Evolutionary conservation across 2,888 invertebrate species (phyloP), one percentile per base, ranked within the genome.

Genomic region (Acanthoscelides obtectus): DNA sequence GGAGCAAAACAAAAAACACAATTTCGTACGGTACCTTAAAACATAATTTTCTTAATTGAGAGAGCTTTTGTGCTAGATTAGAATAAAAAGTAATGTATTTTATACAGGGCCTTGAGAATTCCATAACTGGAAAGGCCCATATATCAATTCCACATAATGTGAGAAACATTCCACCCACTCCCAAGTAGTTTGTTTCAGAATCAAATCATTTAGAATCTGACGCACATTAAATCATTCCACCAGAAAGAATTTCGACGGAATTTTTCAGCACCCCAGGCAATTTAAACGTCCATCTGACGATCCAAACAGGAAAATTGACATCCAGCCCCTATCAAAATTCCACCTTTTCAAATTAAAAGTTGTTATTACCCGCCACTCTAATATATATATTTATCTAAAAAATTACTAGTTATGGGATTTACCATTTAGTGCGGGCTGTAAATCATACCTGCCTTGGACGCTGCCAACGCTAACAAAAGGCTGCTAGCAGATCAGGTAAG

Each of bases 311-410:
- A 45, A 45, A 45, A 45, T 45, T 45, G 45, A 45, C 45, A 45
- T 45, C 45, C 45, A 45, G 17, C 45, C 45, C 45, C 45, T 45
- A 45, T 45, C 45, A 45, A 45, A 45, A 45, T 45, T 45, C 45
- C 45, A 45, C 45, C 45, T 45, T 45, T 45, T 45, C 45, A 45
- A 45, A 45, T 45, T 45, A 45, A 45, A 45, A 45, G 45, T 45
- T 45, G 17, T 45, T 73, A 69, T 71, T 71, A 72, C 68, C 72
- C 70, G 71, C 73, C 66, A 70, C 71, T 70, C 66, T 77, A 80
- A 80, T 80, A 79, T 80, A 79, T 80, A 78, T 81, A 79, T 80
- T 80, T 80, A 81, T 75, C 79, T 75, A 73, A 64, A 77, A 76
- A 80, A 77, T 77, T 77, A 75, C 76, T 74, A 76, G 76, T 75